Evolutionary conservation across 2,113 vertebrate species (phyloP).

Genomic region (Solea senegalensis): DNA sequence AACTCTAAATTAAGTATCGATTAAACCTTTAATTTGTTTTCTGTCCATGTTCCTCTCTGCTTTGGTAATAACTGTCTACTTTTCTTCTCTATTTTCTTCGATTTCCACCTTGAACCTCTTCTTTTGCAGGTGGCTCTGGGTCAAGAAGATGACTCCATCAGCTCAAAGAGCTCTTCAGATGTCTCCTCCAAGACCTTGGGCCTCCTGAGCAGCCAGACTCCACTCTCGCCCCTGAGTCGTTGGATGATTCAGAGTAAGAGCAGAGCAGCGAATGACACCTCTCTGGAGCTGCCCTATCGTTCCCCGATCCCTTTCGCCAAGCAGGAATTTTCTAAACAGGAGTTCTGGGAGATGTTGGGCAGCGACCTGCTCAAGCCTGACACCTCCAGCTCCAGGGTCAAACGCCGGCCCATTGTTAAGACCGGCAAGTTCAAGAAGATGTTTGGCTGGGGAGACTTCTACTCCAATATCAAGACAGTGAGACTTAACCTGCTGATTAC

Average conservation of each 20-base stretch:
- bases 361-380: slow-evolving; percentile 80
- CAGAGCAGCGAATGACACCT: slow-evolving; percentile 81
- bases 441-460: slow-evolving; percentile 99
- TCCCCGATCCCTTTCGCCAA: slow-evolving; percentile 83
- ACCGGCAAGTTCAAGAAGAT: slow-evolving; percentile 92
- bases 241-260: slow-evolving; percentile 84
- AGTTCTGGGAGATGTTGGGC: slow-evolving; percentile 87
- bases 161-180: slow-evolving; percentile 71
- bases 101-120: slow-evolving; percentile 9
- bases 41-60: slow-evolving; percentile 56
- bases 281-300: slow-evolving; percentile 84
- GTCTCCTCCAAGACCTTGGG: slow-evolving; percentile 79
- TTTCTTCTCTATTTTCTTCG: slow-evolving; percentile 39
- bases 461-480: slow-evolving; percentile 99
- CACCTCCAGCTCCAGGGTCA: slow-evolving; percentile 79
- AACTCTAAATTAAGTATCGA: slow-evolving; percentile 79
- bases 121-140: slow-evolving; percentile 78
- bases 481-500: slow-evolving; percentile 96
- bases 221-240: slow-evolving; percentile 81
- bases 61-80: slow-evolving; percentile 53
- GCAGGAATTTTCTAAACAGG: slow-evolving; percentile 85
- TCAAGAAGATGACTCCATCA: slow-evolving; percentile 76
- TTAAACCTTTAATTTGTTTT: slow-evolving; percentile 70
- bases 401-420: slow-evolving; percentile 83
- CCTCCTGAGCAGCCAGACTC: slow-evolving; percentile 76